These are phyloP conservation scores for Tachina lurida DNA, from an alignment of 2,888 invertebrate genomes.

Conservation along the genomic window DNA sequence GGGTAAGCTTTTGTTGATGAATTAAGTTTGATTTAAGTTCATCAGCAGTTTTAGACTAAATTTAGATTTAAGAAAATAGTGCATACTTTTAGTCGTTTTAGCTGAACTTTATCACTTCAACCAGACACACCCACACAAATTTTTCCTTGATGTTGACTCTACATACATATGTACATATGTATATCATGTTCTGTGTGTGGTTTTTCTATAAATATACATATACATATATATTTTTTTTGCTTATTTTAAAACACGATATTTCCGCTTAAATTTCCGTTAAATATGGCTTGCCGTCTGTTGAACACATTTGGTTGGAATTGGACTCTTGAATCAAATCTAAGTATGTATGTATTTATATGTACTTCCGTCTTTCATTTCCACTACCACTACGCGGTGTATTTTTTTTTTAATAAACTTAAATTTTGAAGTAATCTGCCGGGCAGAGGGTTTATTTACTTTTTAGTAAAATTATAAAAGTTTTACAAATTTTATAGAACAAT, in stretches of 20 bases:
- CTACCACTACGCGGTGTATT: neutral
- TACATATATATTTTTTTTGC: constrained; percentile 1
- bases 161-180: too few species aligned
- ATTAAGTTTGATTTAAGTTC: neutral
- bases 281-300: constrained; percentile 28
- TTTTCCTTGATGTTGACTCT: neutral
- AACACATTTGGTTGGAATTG: constrained; percentile 12
- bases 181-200: constrained; percentile 1
- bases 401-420: constrained; percentile 1
- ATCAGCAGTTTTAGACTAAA: too few species aligned
- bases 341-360: neutral
- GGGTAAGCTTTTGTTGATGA: neutral
- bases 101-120: neutral
- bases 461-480: too few species aligned
- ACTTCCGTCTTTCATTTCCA: constrained; percentile 66
- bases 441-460: too few species aligned
- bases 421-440: constrained; percentile 27
- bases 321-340: constrained; percentile 66
- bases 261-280: constrained; percentile 67
- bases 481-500: too few species aligned
- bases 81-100: constrained; percentile 31
- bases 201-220: neutral
- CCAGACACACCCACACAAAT: constrained; percentile 42
- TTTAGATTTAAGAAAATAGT: neutral
- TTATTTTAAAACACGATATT: constrained; percentile 44